Conservation (phyloP, 2,888 invertebrate genomes). For the Physocephala rufipes region DNA sequence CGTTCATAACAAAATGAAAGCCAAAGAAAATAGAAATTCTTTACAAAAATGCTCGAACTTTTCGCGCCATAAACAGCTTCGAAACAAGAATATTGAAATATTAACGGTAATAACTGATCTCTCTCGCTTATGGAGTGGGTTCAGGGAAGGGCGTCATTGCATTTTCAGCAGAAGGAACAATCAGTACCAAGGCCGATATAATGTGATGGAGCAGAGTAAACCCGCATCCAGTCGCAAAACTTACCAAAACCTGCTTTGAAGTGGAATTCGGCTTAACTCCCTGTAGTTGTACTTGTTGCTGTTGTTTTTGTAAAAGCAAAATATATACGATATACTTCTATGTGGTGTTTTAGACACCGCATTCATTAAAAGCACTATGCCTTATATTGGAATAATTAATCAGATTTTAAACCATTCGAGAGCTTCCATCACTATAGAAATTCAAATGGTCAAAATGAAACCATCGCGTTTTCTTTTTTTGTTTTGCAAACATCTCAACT, state of each 20-base stretch:
- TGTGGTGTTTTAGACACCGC: too few relatives aligned
- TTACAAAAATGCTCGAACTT: slow-evolving; percentile 25
- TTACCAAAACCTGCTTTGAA: slow-evolving; percentile 24
- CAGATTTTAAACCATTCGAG: too few relatives aligned
- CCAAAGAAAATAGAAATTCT: too few relatives aligned
- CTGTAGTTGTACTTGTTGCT: background rate
- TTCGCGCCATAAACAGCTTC: slow-evolving; percentile 25
- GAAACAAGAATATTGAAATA: slow-evolving; percentile 15
- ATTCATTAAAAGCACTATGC: too few relatives aligned
- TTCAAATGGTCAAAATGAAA: too few relatives aligned
- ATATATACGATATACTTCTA: too few relatives aligned
- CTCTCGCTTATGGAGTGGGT: background rate
- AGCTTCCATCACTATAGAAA: too few relatives aligned
- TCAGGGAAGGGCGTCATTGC: background rate
- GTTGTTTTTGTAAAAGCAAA: too few relatives aligned
- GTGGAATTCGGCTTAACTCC: slow-evolving; percentile 4
- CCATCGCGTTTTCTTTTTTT: too few relatives aligned
- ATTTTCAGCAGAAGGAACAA: background rate
- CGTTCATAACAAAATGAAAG: too few relatives aligned
- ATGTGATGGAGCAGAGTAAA: background rate
- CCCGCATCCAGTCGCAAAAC: slow-evolving; percentile 5
- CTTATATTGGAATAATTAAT: too few relatives aligned
- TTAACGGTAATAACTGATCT: slow-evolving; percentile 27
- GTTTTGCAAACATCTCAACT: too few relatives aligned
- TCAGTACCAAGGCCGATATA: background rate